Conservation (phyloP, 2,888 invertebrate species). For the Parthenolecanium corni region DNA sequence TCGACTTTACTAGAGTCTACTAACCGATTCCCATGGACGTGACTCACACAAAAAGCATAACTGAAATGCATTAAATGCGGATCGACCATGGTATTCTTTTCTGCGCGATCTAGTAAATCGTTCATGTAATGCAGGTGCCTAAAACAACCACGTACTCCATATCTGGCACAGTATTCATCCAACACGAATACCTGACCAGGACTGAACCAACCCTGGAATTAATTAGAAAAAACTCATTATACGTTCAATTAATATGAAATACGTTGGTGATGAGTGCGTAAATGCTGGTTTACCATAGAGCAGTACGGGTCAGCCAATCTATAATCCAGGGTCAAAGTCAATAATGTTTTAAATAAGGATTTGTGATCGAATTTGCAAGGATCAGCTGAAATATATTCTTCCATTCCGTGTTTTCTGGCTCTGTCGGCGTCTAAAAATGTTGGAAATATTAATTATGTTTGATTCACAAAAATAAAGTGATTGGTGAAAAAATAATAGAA, state of each 20-base stretch:
- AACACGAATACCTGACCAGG: conserved; percentile 97
- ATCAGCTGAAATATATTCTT: conserved; percentile 98
- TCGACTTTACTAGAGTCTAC: conserved; percentile 34
- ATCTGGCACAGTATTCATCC: conserved; percentile 94
- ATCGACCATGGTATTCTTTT: conserved; percentile 86
- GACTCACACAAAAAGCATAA: conserved; percentile 98
- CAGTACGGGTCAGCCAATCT: conserved; percentile 96
- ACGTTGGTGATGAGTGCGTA: not conserved
- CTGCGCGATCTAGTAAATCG: conserved; percentile 88
- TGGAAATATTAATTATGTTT: too few relatives aligned
- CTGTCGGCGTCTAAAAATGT: conserved; percentile 71
- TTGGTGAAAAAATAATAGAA: too few relatives aligned
- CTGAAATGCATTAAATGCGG: conserved; percentile 98
- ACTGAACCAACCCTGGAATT: conserved; percentile 92
- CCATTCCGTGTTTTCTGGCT: conserved; percentile 97
- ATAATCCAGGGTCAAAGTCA: conserved; percentile 87
- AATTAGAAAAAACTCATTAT: not conserved
- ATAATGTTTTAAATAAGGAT: conserved; percentile 77
- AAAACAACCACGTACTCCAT: conserved; percentile 93
- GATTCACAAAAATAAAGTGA: too few relatives aligned
- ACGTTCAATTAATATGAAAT: too few relatives aligned
- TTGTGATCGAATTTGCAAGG: conserved; percentile 96
- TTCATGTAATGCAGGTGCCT: conserved; percentile 92
- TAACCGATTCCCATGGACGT: conserved; percentile 97
- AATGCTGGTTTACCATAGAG: conserved; percentile 60